These are phyloP conservation scores for Harpalus rufipes DNA, from an alignment of 2,888 invertebrate species.

Conservation along the genomic window DNA sequence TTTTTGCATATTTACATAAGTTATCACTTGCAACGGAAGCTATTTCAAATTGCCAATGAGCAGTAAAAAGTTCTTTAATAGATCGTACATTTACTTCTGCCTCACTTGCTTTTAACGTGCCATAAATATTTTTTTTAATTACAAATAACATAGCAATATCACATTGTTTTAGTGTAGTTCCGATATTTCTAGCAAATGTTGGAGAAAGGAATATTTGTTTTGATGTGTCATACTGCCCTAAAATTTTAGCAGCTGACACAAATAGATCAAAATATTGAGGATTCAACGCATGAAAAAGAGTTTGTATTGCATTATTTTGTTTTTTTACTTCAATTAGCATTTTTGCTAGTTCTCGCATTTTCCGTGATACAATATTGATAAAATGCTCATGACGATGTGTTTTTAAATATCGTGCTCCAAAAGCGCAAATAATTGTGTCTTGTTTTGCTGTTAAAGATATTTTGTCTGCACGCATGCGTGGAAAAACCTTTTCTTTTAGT, in stretches of 20 bases:
- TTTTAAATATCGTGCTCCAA: conserved; percentile 69
- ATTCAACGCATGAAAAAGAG: conserved; percentile 65
- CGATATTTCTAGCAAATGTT: conserved; percentile 70
- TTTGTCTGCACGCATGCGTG: conserved; percentile 65
- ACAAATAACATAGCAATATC: conserved; percentile 67
- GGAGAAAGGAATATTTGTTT: conserved; percentile 69
- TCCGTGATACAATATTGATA: conserved; percentile 68
- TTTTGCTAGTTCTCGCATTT: conserved; percentile 68
- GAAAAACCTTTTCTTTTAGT: conserved; percentile 63
- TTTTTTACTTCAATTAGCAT: conserved; percentile 67
- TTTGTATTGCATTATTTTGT: conserved; percentile 58
- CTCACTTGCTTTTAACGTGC: conserved; percentile 63
- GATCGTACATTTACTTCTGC: conserved; percentile 69
- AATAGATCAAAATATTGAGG: conserved; percentile 68
- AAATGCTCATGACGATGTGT: conserved; percentile 69
- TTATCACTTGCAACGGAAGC: conserved; percentile 66
- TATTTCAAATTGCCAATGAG: conserved; percentile 55
- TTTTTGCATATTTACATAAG: conserved; percentile 68
- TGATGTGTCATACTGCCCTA: conserved; percentile 68
- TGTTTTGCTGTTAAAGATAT: conserved; percentile 63
- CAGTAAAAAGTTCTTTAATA: conserved; percentile 68
- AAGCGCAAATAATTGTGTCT: conserved; percentile 63
- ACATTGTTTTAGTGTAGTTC: conserved; percentile 70
- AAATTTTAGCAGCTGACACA: conserved; percentile 67
- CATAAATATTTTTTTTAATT: conserved; percentile 67